These are phyloP conservation scores for Holacanthella duospinosa DNA, from an alignment of 2,888 invertebrate species.

Conservation along the genomic window DNA sequence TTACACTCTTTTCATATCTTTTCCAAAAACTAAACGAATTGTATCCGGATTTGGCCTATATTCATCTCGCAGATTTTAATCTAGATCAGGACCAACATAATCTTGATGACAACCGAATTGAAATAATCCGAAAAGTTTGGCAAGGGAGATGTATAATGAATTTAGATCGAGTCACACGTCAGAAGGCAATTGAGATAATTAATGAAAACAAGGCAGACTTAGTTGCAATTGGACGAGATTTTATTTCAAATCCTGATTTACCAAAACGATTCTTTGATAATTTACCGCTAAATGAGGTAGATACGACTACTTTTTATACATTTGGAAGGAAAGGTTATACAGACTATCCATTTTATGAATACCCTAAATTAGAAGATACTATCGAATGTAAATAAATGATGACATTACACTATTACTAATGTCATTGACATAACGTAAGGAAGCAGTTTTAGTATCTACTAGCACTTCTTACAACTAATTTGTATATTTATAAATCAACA, in stretches of 20 bases:
- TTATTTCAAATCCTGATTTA: background rate
- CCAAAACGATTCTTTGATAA: background rate
- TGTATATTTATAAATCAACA: too few species aligned
- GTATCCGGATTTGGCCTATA: background rate
- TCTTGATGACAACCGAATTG: background rate
- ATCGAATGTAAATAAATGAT: too few species aligned
- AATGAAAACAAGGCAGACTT: background rate
- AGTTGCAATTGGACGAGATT: background rate
- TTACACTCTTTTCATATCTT: background rate
- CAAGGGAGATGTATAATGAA: background rate
- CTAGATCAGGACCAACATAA: background rate
- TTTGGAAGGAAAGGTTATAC: background rate
- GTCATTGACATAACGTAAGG: too few species aligned
- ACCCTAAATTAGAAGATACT: background rate
- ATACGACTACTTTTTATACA: background rate
- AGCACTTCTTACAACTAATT: too few species aligned
- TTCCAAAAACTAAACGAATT: background rate
- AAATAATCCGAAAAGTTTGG: conserved; percentile 11
- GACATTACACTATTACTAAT: too few species aligned
- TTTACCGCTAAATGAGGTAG: background rate
- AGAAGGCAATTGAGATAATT: background rate
- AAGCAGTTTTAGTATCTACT: too few species aligned
- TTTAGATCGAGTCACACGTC: background rate
- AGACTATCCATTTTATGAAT: background rate
- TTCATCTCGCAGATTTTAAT: background rate